Evolutionary conservation across 2,888 invertebrate species (phyloP), one percentile per base, ranked within the genome.

Genomic region (Brenthis daphne): DNA sequence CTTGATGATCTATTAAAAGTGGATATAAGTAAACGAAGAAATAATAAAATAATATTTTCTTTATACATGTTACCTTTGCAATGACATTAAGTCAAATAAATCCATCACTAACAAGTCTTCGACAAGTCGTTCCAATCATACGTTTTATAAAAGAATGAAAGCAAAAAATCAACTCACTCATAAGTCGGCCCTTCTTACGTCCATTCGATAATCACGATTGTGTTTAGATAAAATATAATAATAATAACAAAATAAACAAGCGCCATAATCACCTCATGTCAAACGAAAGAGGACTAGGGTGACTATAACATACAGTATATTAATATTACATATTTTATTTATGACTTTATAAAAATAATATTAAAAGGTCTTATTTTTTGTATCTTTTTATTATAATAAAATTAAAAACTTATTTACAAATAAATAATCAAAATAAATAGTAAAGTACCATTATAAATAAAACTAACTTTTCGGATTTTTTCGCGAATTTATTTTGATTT

Each of bases 201-300:
- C 82, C 81, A 79, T 79, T 80, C 85, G 84, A 86, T 89, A 90
- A 89, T 90, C 88, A 90, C 85, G 89, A 90, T 88, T 87, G 91
- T 89, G 90, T 90, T 90, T 88, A 87, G 90, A 91, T 90, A 91
- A 90, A 89, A 86, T 88, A 88, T 82, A 83, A 88, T 87, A 83
- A 88, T 87, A 88, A 88, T 85, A 89, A 91, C 88, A 90, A 89
- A 90, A 90, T 86, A 90, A 90, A 91, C 89, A 90, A 84, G 82
- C 75, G 79, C 79, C 84, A 84, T 90, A 92, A 92, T 91, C 91
- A 91, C 87, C 84, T 88, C 85, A 79, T 82, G 90, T 89, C 88
- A 85, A 83, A 75, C 79, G 81, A 79, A 78, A 80, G 80, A 79
- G 76, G 72, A 70, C 75, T 80, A 75, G 73, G 74, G 79, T 78